Percentiles rank a stretch among this genome's conserved stretches.
phyloP scores from a whole-genome alignment of 2,113 vertebrate genomes.

The Ailuropoda melanoleuca region DNA sequence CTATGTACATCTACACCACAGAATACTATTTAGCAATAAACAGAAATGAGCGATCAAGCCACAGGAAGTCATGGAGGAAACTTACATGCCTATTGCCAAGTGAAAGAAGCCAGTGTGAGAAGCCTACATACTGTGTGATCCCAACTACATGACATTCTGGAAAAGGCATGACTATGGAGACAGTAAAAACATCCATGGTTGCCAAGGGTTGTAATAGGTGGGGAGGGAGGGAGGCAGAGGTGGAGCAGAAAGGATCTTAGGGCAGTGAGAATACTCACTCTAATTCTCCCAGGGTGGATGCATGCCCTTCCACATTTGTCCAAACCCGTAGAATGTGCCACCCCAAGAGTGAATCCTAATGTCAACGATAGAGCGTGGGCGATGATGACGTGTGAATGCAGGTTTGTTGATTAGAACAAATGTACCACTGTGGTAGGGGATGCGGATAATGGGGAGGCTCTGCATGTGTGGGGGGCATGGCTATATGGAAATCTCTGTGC shows the following conservation, averaged over 20 bases:
- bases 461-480: rapidly evolving
- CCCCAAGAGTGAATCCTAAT: neutral
- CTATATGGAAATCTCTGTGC: neutral
- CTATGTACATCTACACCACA: neutral
- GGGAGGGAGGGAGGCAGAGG: neutral
- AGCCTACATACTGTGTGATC: neutral
- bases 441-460: neutral
- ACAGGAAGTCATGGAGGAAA: neutral
- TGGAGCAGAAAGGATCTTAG: neutral
- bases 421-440: no score
- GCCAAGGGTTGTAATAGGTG: no score
- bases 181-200: neutral
- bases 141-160: neutral
- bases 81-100: neutral
- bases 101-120: neutral
- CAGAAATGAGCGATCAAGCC: neutral
- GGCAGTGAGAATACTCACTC: neutral
- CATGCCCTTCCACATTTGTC: neutral
- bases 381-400: rapidly evolving
- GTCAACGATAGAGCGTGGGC: neutral
- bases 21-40: neutral
- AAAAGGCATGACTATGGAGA: neutral
- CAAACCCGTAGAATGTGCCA: neutral
- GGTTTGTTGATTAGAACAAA: neutral
- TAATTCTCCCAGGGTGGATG: neutral